phyloP scores from a whole-genome alignment of 2,113 vertebrate genomes.

The Copsychus sechellarum region DNA sequence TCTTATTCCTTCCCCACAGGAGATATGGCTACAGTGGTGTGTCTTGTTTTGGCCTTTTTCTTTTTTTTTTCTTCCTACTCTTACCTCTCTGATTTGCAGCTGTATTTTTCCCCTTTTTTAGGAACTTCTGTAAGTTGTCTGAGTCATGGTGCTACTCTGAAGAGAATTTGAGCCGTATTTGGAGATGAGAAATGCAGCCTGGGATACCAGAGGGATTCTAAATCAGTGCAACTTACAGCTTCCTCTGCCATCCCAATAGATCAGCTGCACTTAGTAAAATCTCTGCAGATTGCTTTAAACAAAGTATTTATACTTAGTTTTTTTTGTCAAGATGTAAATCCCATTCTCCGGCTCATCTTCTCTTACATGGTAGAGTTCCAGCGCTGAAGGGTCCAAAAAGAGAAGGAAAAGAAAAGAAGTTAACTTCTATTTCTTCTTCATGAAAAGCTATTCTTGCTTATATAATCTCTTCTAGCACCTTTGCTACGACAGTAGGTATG shows the following conservation, averaged over 20 bases:
- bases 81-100: background rate
- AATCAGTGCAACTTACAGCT: background rate
- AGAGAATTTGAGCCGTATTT: background rate
- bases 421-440: background rate
- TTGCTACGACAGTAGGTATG: background rate
- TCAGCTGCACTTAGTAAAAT: background rate
- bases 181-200: background rate
- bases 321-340: background rate
- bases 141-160: slow-evolving; percentile 6
- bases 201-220: background rate
- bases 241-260: background rate
- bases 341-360: background rate
- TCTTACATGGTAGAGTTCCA: background rate
- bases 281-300: background rate
- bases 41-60: background rate
- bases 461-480: background rate
- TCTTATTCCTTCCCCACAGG: background rate
- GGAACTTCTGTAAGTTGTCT: background rate
- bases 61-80: background rate
- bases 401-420: too few relatives aligned
- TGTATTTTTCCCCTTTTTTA: background rate
- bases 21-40: background rate
- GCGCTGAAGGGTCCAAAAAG: background rate
- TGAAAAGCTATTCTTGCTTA: background rate
- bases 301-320: background rate